These are phyloP conservation scores for Pycnonotus jocosus DNA, from an alignment of 2,113 vertebrate species.

Conservation along the genomic window DNA sequence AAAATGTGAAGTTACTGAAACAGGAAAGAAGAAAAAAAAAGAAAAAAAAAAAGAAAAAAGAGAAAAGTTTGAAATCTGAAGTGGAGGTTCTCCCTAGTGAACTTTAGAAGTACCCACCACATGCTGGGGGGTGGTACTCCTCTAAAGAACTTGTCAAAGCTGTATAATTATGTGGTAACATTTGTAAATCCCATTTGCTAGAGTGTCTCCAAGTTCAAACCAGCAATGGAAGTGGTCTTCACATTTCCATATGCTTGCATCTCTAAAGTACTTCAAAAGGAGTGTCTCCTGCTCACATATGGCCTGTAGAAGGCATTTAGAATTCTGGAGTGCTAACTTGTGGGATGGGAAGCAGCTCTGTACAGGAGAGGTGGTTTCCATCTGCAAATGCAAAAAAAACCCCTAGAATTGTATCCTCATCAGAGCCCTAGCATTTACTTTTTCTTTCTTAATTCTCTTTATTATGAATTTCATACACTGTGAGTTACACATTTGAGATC, in stretches of 20 bases:
- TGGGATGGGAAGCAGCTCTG: neutral
- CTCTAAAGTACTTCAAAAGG: neutral
- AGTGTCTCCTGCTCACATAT: neutral
- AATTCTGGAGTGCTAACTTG: neutral
- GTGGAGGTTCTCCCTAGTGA: neutral
- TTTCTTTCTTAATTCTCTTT: neutral
- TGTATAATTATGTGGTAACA: neutral
- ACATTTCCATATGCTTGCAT: neutral
- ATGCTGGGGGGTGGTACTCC: neutral
- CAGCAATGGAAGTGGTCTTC: neutral
- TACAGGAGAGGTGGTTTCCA: neutral
- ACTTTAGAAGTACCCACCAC: neutral
- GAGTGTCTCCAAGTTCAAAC: neutral
- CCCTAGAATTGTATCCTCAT: neutral
- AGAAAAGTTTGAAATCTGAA: neutral
- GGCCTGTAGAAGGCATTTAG: neutral
- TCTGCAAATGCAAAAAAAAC: neutral
- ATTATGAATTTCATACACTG: neutral
- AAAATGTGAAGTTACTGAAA: neutral
- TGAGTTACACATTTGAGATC: neutral
- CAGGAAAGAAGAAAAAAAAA: neutral
- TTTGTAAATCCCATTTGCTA: slow-evolving; percentile 13
- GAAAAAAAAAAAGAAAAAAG: neutral
- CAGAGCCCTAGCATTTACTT: neutral
- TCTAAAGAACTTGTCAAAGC: neutral